phyloP scores from a whole-genome alignment of 1,140 invertebrate species.

The Monomorium pharaonis region DNA sequence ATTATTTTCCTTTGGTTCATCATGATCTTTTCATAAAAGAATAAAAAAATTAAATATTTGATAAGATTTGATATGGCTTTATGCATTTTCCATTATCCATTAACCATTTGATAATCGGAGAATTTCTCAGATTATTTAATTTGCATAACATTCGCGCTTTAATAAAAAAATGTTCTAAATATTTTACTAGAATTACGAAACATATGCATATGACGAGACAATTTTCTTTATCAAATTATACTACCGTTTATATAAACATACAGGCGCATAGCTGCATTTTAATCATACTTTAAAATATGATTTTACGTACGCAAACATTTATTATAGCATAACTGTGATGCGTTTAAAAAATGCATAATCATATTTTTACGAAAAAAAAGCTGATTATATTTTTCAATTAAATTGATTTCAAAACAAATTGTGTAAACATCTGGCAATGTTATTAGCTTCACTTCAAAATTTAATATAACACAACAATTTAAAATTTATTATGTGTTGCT shows the following conservation, averaged over 20 bases:
- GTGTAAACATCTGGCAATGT: background rate
- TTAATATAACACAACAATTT: background rate
- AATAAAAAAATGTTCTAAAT: background rate
- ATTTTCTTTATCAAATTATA: slow-evolving; percentile 9
- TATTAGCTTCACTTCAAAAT: background rate
- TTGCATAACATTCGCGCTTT: background rate
- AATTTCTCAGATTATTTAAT: background rate
- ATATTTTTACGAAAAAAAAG: background rate
- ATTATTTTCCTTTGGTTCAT: background rate
- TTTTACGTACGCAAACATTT: background rate
- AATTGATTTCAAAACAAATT: background rate
- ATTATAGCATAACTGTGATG: background rate
- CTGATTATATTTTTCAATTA: background rate
- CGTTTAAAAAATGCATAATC: background rate
- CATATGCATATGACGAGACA: background rate
- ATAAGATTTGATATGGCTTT: background rate
- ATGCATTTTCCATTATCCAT: background rate
- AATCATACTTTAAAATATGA: background rate
- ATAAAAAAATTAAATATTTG: background rate
- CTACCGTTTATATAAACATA: background rate
- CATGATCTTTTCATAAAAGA: background rate
- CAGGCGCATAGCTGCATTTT: background rate
- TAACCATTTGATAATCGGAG: background rate
- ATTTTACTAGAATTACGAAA: slow-evolving; percentile 4
- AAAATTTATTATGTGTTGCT: background rate